Evolutionary conservation across 2,888 invertebrate species (phyloP).

Genomic region (Eucriotettix oculatus): DNA sequence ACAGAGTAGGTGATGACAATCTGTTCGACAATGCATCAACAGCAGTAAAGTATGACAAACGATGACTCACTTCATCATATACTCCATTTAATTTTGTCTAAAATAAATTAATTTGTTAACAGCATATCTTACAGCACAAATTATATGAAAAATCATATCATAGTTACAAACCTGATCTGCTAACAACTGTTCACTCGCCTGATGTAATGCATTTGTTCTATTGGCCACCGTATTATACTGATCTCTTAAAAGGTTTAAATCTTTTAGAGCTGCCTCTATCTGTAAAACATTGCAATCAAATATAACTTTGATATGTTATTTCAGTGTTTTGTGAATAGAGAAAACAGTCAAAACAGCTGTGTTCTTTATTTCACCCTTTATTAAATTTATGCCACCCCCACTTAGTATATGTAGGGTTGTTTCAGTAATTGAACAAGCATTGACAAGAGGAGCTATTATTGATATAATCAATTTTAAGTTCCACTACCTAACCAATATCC

Average conservation of each 20-base stretch:
- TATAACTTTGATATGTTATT: not conserved
- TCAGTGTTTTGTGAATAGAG: not conserved
- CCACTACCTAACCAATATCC: too few relatives aligned
- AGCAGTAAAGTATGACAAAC: slow-evolving; percentile 72
- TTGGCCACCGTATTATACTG: slow-evolving; percentile 77
- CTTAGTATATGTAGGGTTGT: too few relatives aligned
- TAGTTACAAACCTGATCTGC: slow-evolving; percentile 48
- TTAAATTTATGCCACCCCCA: too few relatives aligned
- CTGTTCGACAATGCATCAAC: slow-evolving; percentile 66
- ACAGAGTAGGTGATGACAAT: slow-evolving; percentile 60
- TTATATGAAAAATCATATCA: not conserved
- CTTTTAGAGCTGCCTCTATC: slow-evolving; percentile 51
- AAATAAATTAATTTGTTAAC: slow-evolving; percentile 12
- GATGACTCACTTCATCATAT: slow-evolving; percentile 62
- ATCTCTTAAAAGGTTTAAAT: slow-evolving; percentile 51
- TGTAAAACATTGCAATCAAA: slow-evolving; percentile 20
- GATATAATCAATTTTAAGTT: too few relatives aligned
- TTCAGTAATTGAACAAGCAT: too few relatives aligned
- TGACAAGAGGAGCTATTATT: too few relatives aligned
- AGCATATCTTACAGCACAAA: not conserved
- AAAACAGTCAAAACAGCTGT: not conserved
- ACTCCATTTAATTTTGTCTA: slow-evolving; percentile 62
- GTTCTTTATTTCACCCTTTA: too few relatives aligned
- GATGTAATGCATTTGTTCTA: slow-evolving; percentile 83
- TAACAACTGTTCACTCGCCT: slow-evolving; percentile 79